Evolutionary conservation across 2,888 invertebrate genomes (phyloP), one percentile per base, ranked within the genome.

Genomic region (Callyntrura sp.): DNA sequence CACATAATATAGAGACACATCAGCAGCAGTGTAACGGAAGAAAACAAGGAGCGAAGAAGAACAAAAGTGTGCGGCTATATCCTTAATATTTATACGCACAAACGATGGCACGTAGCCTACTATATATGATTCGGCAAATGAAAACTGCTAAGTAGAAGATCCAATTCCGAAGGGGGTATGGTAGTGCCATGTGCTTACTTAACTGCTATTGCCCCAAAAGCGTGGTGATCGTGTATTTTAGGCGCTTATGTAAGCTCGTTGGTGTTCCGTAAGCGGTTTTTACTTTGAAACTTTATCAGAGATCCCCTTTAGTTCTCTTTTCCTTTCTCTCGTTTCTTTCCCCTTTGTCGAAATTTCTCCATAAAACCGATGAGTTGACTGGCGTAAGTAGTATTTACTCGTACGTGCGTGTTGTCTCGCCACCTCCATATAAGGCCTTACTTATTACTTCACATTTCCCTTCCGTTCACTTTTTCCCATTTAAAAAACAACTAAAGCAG

Each of bases 241-340:
- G 57, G 70, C 57, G 57, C 17, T 70, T 35, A 35, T 35, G 35
- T 35, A 35, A 35, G 35, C 35, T 35, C 35, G 35, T 84, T 84
- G 57, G 57, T 73, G 48, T 57, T 84, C 70, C 57, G 70, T 84
- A 84, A 84, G 70, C 84, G 84, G 57, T 84, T 84, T 84, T 68
- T 17, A 35, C 84, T 48, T 20, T 73, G 23, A 84, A 73, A 57
- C 25, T 84, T 73, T 84, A 84, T 57, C 70, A 70, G 84, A 70
- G 84, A 84, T 73, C 84, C 43, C 28, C 35, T 84, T 55, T 35
- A 68, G 35, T 17, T n/a, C 65, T 60, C 23, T 81, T 81, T 11
- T 28, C 79, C 8, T 51, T 45, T n/a, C 65, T 43, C 2, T 43
- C 2, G 43, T 9, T 45, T 28, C 68, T 68, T 35, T 25, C 28